Evolutionary conservation across 2,113 vertebrate species (phyloP).

Genomic region (Aegithalos caudatus): DNA sequence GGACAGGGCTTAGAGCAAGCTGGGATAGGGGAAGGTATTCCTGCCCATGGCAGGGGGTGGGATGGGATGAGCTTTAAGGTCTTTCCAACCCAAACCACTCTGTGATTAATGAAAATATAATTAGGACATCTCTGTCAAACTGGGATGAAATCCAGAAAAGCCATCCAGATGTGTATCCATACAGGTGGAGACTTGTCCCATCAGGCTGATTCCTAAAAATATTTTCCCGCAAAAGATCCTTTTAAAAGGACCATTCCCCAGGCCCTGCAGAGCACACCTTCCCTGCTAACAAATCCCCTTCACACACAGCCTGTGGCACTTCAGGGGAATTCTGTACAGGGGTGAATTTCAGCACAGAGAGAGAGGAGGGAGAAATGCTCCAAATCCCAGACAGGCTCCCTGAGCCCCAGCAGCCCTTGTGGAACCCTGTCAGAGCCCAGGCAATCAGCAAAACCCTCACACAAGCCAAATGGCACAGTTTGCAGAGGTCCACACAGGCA

Average conservation of each 20-base stretch:
- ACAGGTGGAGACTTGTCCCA: neutral
- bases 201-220: neutral
- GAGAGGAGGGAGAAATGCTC: neutral
- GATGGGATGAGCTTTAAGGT: neutral
- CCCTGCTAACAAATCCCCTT: neutral
- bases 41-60: neutral
- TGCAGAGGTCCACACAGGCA: neutral
- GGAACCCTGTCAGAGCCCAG: neutral
- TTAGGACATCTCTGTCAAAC: neutral
- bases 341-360: neutral
- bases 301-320: accelerated
- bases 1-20: neutral
- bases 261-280: neutral
- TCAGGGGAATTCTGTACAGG: accelerated
- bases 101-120: neutral
- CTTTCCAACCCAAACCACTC: neutral
- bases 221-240: neutral
- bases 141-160: neutral
- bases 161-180: neutral
- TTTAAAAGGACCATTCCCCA: neutral
- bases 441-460: neutral
- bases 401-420: neutral
- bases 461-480: neutral
- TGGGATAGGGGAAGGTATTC: neutral
- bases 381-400: neutral